phyloP scores from a whole-genome alignment of 2,797 vertebrate genomes.

The Manis crassicaudata region DNA sequence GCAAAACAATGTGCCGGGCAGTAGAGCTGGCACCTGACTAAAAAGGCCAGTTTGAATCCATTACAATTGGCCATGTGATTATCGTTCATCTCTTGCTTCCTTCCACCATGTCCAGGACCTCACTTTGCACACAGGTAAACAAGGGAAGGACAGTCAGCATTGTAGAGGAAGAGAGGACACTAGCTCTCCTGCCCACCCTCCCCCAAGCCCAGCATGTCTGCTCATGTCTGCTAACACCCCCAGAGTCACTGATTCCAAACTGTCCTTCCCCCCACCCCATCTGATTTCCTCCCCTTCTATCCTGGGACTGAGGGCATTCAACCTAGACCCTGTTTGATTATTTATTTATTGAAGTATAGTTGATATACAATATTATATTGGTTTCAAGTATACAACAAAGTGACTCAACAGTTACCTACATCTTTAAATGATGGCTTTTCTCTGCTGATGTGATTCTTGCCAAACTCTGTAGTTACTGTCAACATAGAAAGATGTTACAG shows the following conservation, averaged over 20 bases:
- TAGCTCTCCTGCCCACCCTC: neutral
- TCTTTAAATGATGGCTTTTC: too few relatives aligned
- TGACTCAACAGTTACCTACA: too few relatives aligned
- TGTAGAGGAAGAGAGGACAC: neutral
- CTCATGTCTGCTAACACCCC: neutral
- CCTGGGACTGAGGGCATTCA: neutral
- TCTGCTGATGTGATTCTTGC: too few relatives aligned
- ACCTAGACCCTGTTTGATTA: neutral
- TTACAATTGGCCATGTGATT: neutral
- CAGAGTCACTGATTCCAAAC: neutral
- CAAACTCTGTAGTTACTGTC: too few relatives aligned
- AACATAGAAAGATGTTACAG: too few relatives aligned
- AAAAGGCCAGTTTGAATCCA: neutral
- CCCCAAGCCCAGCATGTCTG: accelerated
- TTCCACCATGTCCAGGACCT: too few relatives aligned
- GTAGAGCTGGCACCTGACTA: neutral
- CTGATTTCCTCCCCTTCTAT: neutral
- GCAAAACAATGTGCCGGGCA: neutral
- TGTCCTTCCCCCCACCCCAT: neutral
- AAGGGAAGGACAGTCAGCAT: neutral
- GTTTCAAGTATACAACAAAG: too few relatives aligned
- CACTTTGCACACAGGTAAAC: neutral
- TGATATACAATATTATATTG: too few relatives aligned
- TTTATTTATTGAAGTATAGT: neutral
- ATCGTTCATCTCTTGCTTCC: neutral